Evolutionary conservation across 2,113 vertebrate species (phyloP).

Genomic region (Microcebus griseorufus): DNA sequence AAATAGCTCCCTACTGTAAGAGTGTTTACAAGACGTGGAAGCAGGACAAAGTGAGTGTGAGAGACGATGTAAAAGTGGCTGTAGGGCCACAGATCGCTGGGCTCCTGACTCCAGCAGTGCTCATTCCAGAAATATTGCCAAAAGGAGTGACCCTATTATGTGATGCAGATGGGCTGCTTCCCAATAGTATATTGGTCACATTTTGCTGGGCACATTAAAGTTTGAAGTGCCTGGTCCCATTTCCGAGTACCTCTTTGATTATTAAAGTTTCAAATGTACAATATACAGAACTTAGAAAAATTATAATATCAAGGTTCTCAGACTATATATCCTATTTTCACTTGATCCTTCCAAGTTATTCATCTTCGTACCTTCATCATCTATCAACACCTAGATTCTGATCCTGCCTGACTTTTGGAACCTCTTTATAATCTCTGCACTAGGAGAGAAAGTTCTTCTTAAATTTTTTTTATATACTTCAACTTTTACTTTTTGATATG

Average conservation of each 20-base stretch:
- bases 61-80: not conserved
- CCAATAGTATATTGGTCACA: not conserved
- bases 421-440: not conserved
- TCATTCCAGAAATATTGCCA: not conserved
- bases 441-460: not conserved
- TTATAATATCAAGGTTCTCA: not conserved
- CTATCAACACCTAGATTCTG: not conserved
- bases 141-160: not conserved
- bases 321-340: not conserved
- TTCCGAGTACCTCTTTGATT: not conserved
- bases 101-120: not conserved
- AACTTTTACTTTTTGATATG: not conserved
- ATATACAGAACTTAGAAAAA: not conserved
- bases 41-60: not conserved
- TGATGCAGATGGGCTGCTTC: not conserved
- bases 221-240: not conserved
- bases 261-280: not conserved
- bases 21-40: not conserved
- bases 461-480: not conserved
- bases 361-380: not conserved
- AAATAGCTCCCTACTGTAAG: not conserved
- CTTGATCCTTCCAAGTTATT: not conserved
- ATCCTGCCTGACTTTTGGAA: not conserved
- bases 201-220: not conserved
- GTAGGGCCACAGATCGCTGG: not conserved